Percentiles rank a stretch among this genome's conserved stretches.
Evolutionary conservation across 1,140 invertebrate genomes (phyloP).

Genomic region (Glossosoma conforme): DNA sequence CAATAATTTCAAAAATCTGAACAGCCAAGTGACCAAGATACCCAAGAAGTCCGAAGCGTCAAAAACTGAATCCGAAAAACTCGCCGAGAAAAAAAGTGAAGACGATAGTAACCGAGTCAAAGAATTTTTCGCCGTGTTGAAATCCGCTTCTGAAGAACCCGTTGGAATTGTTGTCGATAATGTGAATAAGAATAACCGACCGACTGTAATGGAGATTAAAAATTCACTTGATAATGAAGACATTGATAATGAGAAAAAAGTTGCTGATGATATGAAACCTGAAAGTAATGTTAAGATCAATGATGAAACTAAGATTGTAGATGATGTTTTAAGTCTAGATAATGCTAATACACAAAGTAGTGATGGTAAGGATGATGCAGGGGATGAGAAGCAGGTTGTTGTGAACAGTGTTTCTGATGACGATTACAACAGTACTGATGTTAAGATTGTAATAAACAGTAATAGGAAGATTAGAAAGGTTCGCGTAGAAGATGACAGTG

Average conservation of each 20-base stretch:
- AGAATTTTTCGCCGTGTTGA: background rate
- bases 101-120: background rate
- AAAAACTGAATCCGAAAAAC: background rate
- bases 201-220: too few species aligned
- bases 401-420: too few species aligned
- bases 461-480: too few species aligned
- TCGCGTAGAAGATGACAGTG: too few species aligned
- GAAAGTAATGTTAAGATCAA: background rate
- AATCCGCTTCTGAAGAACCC: background rate
- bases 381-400: too few species aligned
- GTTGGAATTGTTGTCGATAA: background rate
- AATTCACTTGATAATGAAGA: too few species aligned
- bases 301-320: background rate
- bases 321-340: background rate
- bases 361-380: too few species aligned
- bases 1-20: slow-evolving; percentile 19
- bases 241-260: background rate
- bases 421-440: too few species aligned
- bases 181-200: background rate
- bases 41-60: background rate
- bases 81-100: background rate
- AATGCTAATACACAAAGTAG: too few species aligned
- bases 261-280: background rate
- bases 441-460: too few species aligned
- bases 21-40: background rate